These are phyloP conservation scores for Phalanger gymnotis DNA, from an alignment of 2,797 vertebrate species.

Conservation along the genomic window DNA sequence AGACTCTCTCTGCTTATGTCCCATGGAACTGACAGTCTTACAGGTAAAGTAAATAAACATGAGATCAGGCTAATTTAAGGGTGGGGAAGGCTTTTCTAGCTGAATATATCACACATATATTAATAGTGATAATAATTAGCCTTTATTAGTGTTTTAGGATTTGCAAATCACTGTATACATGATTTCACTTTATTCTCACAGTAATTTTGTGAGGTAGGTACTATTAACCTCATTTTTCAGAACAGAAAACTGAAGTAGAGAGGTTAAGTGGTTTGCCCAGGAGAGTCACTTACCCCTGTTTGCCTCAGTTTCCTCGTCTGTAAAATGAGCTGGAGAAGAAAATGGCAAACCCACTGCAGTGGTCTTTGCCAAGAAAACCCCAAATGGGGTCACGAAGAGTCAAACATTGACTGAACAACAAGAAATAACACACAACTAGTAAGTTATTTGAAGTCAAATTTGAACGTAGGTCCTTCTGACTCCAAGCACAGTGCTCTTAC, in stretches of 20 bases:
- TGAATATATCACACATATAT: neutral
- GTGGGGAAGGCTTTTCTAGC: neutral
- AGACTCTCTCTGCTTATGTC: neutral
- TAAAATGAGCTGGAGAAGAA: neutral
- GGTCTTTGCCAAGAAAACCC: neutral
- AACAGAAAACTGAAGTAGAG: neutral
- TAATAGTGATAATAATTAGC: neutral
- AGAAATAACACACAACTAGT: neutral
- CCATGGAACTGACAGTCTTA: neutral
- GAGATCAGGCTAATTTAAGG: neutral
- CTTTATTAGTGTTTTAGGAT: neutral
- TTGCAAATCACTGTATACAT: neutral
- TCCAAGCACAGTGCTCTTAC: neutral
- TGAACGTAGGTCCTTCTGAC: neutral
- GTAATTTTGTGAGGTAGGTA: neutral
- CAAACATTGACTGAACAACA: neutral
- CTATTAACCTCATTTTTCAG: neutral
- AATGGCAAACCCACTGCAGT: neutral
- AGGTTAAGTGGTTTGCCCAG: neutral
- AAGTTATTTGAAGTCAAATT: neutral
- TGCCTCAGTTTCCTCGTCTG: neutral
- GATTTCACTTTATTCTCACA: neutral
- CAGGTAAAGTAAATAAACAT: neutral
- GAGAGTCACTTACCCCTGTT: neutral
- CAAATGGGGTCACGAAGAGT: neutral